Conservation (phyloP, 1,140 invertebrate genomes). For the Drosophila chauvacae region DNA sequence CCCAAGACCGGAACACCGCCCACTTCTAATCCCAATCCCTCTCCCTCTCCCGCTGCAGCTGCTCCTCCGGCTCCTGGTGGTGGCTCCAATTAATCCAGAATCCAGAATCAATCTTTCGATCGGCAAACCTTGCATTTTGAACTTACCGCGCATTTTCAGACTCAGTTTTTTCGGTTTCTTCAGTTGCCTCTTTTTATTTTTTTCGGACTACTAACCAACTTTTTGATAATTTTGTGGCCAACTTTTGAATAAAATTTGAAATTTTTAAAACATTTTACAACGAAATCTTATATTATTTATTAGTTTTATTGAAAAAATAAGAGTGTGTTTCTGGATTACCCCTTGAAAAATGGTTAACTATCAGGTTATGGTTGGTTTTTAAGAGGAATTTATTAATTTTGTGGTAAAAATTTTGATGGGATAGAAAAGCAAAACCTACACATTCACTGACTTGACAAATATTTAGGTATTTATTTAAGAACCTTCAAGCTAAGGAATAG, state of each 20-base stretch:
- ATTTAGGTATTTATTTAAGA: no score
- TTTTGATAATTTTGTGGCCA: slow-evolving; percentile 34
- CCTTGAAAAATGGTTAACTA: no score
- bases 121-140: slow-evolving; percentile 40
- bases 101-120: slow-evolving; percentile 10
- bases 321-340: no score
- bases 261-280: slow-evolving; percentile 9
- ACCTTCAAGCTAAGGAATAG: no score
- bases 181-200: slow-evolving; percentile 20
- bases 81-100: slow-evolving; percentile 45
- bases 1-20: slow-evolving; percentile 56
- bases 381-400: background rate
- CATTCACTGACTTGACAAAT: no score
- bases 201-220: slow-evolving; percentile 25
- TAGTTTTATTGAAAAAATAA: background rate
- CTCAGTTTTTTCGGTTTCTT: slow-evolving; percentile 17
- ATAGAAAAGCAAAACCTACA: no score
- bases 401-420: background rate
- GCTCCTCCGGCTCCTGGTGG: slow-evolving; percentile 20
- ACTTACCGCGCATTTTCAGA: slow-evolving; percentile 59
- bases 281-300: background rate
- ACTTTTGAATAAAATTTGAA: slow-evolving; percentile 47
- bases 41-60: slow-evolving; percentile 15
- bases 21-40: slow-evolving; percentile 26
- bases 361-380: background rate